Conservation (phyloP, 2,113 vertebrate species). For the Circaetus gallicus region DNA sequence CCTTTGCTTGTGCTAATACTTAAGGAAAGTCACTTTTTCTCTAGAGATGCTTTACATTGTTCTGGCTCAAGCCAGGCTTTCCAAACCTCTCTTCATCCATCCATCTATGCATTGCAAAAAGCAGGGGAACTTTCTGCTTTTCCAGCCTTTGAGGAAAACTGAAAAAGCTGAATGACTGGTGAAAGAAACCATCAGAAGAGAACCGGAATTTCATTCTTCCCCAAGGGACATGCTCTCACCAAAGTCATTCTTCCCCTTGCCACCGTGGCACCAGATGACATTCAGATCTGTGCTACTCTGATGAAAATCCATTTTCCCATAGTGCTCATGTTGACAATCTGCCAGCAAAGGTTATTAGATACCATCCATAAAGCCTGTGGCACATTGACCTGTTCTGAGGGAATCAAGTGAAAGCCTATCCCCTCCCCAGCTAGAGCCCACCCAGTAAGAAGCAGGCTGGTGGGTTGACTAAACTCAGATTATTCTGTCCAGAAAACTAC, state of each 20-base stretch:
- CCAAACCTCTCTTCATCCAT: background rate
- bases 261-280: rapidly evolving
- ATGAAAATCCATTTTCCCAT: background rate
- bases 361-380: background rate
- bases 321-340: background rate
- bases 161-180: background rate
- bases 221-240: background rate
- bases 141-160: background rate
- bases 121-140: background rate
- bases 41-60: background rate
- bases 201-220: background rate
- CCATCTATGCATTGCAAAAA: background rate
- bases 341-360: slow-evolving; percentile 11
- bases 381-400: background rate
- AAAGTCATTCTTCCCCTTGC: background rate
- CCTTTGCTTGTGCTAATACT: background rate
- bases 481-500: slow-evolving; percentile 12
- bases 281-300: background rate
- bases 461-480: slow-evolving; percentile 9
- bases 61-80: background rate
- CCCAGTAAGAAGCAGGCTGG: slow-evolving; percentile 39
- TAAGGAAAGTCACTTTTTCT: background rate
- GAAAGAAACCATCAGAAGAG: background rate
- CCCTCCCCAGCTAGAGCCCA: slow-evolving; percentile 19
- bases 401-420: background rate